Evolutionary conservation across 2,113 vertebrate species (phyloP).

Genomic region (Illadopsis cleaveri): DNA sequence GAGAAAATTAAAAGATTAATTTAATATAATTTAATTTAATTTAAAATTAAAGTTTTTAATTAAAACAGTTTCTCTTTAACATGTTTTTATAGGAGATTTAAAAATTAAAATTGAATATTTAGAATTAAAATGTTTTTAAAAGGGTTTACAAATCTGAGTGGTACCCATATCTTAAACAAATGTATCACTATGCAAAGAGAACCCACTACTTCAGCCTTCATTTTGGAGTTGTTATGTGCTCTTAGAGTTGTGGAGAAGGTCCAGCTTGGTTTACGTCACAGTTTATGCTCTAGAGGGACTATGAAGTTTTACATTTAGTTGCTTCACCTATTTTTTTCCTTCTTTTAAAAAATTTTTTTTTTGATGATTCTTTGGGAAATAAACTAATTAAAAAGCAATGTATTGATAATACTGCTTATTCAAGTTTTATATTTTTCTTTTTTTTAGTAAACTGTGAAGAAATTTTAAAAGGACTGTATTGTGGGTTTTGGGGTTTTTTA

Average conservation of each 20-base stretch:
- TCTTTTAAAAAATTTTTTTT: background rate
- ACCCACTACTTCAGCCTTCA: background rate
- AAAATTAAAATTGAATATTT: background rate
- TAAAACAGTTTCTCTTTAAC: background rate
- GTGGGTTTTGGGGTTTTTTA: rapidly evolving
- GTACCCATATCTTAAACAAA: background rate
- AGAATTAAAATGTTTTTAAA: background rate
- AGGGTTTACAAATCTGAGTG: background rate
- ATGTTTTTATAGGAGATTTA: background rate
- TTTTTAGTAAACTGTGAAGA: background rate
- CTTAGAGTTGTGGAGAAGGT: background rate
- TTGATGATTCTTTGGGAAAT: background rate
- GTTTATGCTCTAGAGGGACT: background rate
- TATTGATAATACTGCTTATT: background rate
- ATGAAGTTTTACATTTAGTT: background rate
- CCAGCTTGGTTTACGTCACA: background rate
- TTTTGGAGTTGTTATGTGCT: background rate
- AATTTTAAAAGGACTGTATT: background rate
- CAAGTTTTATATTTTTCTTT: background rate
- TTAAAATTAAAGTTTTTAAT: background rate
- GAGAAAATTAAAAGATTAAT: background rate
- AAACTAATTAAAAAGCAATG: background rate
- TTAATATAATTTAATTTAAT: background rate
- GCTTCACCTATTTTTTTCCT: background rate
- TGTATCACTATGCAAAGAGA: background rate